Evolutionary conservation across 2,113 vertebrate species (phyloP).

Genomic region (Ammospiza caudacuta): DNA sequence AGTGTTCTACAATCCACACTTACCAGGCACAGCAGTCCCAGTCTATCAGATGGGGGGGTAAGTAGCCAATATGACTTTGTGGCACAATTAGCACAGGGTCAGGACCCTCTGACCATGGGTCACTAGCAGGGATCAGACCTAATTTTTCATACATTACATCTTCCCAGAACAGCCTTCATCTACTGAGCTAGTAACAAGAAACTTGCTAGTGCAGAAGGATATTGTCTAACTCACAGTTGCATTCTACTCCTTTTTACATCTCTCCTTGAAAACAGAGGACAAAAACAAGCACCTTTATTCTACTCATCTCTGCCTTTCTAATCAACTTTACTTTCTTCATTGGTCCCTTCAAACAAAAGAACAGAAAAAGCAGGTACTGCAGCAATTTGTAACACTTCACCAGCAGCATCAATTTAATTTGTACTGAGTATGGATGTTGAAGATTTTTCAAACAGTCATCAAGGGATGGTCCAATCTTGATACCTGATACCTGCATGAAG

Average conservation of each 20-base stretch:
- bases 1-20: background rate
- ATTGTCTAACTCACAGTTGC: background rate
- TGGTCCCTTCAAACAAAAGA: background rate
- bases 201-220: background rate
- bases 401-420: background rate
- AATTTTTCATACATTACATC: background rate
- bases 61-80: background rate
- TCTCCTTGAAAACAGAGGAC: background rate
- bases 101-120: background rate
- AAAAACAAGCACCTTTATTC: background rate
- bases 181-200: background rate
- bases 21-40: background rate
- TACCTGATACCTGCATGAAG: background rate
- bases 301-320: background rate
- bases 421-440: background rate
- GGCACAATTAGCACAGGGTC: background rate
- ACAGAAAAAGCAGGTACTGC: background rate
- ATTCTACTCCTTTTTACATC: background rate
- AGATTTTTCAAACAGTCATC: background rate
- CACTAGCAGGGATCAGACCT: background rate
- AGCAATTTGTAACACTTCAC: background rate
- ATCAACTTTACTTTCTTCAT: background rate
- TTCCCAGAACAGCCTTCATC: background rate
- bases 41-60: background rate
- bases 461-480: background rate